These are phyloP conservation scores for Phaethon lepturus DNA, from an alignment of 2,113 vertebrate species.

Conservation along the genomic window DNA sequence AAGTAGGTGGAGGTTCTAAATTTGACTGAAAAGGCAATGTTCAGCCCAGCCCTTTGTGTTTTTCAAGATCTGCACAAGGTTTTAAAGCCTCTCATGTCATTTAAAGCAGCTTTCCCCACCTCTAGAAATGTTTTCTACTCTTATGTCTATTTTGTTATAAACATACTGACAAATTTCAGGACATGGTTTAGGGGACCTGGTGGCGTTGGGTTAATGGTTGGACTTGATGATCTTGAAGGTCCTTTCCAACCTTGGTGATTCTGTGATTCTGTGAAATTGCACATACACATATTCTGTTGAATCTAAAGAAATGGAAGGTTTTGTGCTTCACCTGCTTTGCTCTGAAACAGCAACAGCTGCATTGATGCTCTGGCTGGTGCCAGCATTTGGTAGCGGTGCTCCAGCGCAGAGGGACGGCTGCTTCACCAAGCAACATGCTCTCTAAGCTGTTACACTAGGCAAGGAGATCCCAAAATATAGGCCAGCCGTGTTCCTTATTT, in stretches of 20 bases:
- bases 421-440: not conserved
- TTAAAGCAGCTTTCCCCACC: not conserved
- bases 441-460: constrained; percentile 12
- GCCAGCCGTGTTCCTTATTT: not conserved
- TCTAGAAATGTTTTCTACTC: not conserved
- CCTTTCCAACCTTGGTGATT: too few relatives aligned
- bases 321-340: constrained; percentile 2
- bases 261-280: not conserved
- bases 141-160: not conserved
- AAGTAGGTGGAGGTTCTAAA: constrained; percentile 32
- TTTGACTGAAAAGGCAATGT: not conserved
- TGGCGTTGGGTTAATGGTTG: too few relatives aligned
- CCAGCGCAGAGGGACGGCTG: not conserved
- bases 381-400: not conserved
- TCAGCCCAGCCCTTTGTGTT: not conserved
- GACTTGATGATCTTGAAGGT: too few relatives aligned
- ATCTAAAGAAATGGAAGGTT: not conserved
- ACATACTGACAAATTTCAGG: not conserved
- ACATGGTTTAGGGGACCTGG: too few relatives aligned
- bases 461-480: constrained; percentile 22
- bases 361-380: not conserved
- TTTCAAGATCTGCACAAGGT: constrained; percentile 10
- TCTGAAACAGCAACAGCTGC: not conserved
- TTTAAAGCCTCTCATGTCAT: not conserved
- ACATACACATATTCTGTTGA: not conserved